Conservation (phyloP, 2,113 vertebrate species). For the Silurus meridionalis region DNA sequence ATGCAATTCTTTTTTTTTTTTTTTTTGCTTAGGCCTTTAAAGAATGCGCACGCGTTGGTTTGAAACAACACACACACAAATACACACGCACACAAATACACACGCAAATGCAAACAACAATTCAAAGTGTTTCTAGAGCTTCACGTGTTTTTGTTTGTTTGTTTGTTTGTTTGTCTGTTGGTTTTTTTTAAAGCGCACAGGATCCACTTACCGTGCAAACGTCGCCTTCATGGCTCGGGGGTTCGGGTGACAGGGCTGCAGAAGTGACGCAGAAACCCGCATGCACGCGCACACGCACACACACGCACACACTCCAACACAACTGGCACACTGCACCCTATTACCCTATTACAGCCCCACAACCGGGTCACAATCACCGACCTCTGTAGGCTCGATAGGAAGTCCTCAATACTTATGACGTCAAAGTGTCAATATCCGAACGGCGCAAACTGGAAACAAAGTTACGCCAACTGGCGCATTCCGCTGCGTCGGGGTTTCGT, state of each 20-base stretch:
- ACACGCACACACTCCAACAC: background rate
- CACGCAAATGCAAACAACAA: background rate
- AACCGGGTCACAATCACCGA: background rate
- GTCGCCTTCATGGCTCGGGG: constrained; percentile 14
- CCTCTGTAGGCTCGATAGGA: constrained; percentile 6
- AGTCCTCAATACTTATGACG: constrained; percentile 29
- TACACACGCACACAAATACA: background rate
- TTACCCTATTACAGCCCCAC: background rate
- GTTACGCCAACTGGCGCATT: constrained; percentile 6
- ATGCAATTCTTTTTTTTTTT: background rate
- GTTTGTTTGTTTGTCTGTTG: no score
- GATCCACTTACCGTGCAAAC: constrained; percentile 27
- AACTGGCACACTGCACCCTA: constrained; percentile 54
- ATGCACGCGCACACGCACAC: constrained; percentile 53
- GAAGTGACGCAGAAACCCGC: constrained; percentile 62
- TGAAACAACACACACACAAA: background rate
- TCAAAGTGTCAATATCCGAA: constrained; percentile 31
- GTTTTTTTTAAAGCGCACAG: background rate
- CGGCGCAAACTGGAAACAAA: constrained; percentile 5
- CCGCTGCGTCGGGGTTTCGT: constrained; percentile 19
- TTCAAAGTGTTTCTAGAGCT: background rate
- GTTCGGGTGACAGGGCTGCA: constrained; percentile 43
- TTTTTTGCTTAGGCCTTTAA: constrained; percentile 28
- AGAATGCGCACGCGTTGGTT: constrained; percentile 6
- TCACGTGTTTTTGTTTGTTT: background rate